Base-by-base conservation (phyloP, 2,113 vertebrate species). In the Rhea pennata region DNA sequence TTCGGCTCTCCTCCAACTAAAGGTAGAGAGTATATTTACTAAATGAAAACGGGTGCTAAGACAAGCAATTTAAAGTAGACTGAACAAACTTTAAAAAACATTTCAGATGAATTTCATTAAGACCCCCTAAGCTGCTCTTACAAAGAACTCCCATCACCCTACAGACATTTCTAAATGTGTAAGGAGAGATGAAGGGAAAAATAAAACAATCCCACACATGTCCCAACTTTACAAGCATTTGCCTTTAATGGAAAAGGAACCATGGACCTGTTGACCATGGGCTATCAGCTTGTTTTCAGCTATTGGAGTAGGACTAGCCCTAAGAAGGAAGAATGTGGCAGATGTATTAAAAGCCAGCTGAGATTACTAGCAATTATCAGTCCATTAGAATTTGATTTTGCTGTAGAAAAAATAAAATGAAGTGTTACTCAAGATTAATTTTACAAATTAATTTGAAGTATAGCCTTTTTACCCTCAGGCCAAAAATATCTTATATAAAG, bases 1-100 rank as follows among this genome's bases (percentile, higher is more conserved):
- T 99, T 46, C 99, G 98, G 93, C 99, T 99, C 97, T 99, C 99
- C 96, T 99, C 99, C 98, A 99, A 93, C 99, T 99, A 90, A 69
- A 91, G 97, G 84, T 26, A 96, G 84, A 87, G 93, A 97, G 81
- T 15, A 84, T 64, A 94, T 71, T 95, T 69, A 75, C 80, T 40
- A 87, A 88, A 53, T 44, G 73, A 84, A 82, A 23, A 40, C 24
- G 76, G 19, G 15, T 9, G 56, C 11, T 29, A 59, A 90, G 73
- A 66, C 69, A 54, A 86, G 26, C 29, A 95, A 44, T 29, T 48
- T 31, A 67, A 26, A n/a, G 22, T 53, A 61, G 31, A 84, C 33
- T 70, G 66, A 95, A 84, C 15, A 58, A 88, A 53, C 20, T 84
- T 86, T 59, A 31, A 54, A 54, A 81, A 78, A 78, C 23, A 64